Percentiles rank a stretch among this genome's conserved stretches.
Conservation (phyloP, 2,113 vertebrate species). For the Calyptommatus sinebrachiatus region DNA sequence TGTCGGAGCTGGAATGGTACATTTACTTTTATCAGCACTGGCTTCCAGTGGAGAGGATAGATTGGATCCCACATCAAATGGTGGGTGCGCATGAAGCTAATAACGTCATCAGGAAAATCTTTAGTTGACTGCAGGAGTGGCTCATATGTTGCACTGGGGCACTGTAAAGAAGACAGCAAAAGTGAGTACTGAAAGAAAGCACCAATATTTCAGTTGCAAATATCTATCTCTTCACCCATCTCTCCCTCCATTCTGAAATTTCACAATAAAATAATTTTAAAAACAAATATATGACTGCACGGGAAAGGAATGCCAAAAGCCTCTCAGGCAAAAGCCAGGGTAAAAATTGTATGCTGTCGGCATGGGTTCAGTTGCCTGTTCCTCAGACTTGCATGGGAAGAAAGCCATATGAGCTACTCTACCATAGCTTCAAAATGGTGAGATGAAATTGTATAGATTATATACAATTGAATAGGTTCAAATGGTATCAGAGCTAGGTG, state of each 20-base stretch:
- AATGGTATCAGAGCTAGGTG: too few species aligned
- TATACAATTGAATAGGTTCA: too few species aligned
- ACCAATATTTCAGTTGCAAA: background rate
- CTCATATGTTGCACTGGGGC: constrained; percentile 85
- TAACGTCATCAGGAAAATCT: constrained; percentile 83
- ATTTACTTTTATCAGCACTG: constrained; percentile 71
- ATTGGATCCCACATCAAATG: constrained; percentile 88
- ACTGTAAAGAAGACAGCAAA: constrained; percentile 58
- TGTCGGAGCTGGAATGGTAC: constrained; percentile 67
- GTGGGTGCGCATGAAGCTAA: constrained; percentile 84
- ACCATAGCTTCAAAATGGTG: too few species aligned
- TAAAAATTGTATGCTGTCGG: too few species aligned
- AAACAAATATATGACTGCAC: background rate
- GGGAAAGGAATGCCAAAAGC: background rate
- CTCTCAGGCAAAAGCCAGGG: too few species aligned
- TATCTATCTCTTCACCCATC: too few species aligned
- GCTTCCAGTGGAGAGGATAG: constrained; percentile 72
- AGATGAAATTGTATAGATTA: too few species aligned
- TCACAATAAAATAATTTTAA: too few species aligned
- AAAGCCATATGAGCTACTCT: too few species aligned
- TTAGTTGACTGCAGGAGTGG: constrained; percentile 79
- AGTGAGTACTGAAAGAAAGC: background rate
- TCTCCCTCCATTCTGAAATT: too few species aligned
- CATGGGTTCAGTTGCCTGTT: too few species aligned
- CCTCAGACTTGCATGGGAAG: too few species aligned